These are phyloP conservation scores for Vombatus ursinus DNA, from an alignment of 2,113 vertebrate genomes.

Conservation along the genomic window DNA sequence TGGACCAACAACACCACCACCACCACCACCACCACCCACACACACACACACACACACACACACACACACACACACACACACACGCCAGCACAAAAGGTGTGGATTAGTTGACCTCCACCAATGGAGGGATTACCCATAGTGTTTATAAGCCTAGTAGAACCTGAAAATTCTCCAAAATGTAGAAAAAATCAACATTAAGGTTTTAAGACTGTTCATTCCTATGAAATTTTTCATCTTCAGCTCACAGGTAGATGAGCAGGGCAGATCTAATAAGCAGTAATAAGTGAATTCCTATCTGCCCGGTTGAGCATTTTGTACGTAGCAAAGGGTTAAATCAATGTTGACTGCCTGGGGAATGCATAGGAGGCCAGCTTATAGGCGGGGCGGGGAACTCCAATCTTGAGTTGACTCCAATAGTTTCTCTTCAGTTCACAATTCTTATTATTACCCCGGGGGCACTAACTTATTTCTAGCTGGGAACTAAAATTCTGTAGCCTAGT, in stretches of 20 bases:
- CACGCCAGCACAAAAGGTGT: not conserved
- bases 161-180: conserved; percentile 34
- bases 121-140: not conserved
- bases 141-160: not conserved
- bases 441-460: not conserved
- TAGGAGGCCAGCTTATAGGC: not conserved
- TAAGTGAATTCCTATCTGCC: not conserved
- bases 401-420: not conserved
- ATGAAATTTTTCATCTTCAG: conserved; percentile 6
- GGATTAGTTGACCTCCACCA: not conserved
- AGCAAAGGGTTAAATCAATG: not conserved
- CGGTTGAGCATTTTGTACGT: not conserved
- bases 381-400: not conserved
- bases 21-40: no score
- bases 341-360: not conserved
- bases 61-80: no score
- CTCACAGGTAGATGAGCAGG: not conserved
- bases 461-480: conserved; percentile 28
- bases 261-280: not conserved
- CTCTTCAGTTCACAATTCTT: not conserved
- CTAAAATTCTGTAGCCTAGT: not conserved
- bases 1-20: no score
- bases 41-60: no score
- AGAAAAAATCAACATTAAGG: conserved; percentile 7
- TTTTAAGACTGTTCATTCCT: not conserved